A percentile compares a stretch with the other conserved stretches of the same genome.
phyloP scores from a whole-genome alignment of 2,113 vertebrate species.

The Motacilla alba region DNA sequence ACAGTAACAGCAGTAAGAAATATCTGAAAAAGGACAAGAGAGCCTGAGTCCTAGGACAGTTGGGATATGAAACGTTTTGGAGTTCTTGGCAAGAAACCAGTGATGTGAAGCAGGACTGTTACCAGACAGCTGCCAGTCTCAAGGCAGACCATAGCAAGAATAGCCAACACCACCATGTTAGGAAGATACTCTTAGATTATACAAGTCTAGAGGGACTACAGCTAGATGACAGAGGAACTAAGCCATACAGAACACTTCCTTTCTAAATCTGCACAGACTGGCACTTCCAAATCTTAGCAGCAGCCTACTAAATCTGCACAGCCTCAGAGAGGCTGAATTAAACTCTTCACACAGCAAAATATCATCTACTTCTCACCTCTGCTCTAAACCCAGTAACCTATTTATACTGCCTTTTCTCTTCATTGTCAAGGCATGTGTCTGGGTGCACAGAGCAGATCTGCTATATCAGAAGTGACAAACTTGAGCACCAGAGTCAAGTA shows the following conservation, averaged over 20 bases:
- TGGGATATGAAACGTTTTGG: neutral
- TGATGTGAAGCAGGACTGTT: too few species aligned
- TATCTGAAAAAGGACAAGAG: neutral
- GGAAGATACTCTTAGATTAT: neutral
- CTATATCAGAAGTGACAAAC: neutral
- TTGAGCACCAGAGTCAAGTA: neutral
- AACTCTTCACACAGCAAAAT: neutral
- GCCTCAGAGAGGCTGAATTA: neutral
- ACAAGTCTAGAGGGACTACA: neutral
- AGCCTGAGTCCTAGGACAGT: neutral
- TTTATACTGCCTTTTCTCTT: neutral
- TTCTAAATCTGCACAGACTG: neutral
- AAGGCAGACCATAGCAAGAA: neutral
- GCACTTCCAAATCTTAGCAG: neutral
- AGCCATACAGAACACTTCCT: neutral
- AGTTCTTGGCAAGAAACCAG: neutral
- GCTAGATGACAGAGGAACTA: accelerated
- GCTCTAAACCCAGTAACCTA: neutral
- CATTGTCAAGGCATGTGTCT: neutral
- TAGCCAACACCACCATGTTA: neutral
- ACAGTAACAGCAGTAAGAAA: neutral
- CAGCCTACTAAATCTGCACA: neutral
- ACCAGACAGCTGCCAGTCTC: neutral
- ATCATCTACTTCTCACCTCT: neutral
- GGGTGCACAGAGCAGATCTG: neutral